Conservation (phyloP, 2,113 vertebrate species). For the Illadopsis cleaveri region DNA sequence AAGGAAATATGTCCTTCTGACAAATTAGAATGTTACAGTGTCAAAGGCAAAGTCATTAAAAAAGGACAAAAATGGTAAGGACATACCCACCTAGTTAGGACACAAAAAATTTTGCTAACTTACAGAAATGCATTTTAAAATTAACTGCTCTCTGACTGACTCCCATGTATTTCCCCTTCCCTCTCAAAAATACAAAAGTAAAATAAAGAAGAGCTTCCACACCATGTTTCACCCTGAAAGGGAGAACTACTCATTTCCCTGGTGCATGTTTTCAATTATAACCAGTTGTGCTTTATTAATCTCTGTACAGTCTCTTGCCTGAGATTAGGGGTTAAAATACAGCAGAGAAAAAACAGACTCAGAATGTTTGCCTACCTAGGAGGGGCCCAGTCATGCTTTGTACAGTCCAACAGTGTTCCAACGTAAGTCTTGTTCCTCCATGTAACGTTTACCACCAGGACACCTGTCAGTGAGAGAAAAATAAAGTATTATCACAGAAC, state of each 20-base stretch:
- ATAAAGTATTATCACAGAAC: conserved; percentile 24
- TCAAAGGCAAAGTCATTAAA: neutral
- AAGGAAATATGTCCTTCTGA: neutral
- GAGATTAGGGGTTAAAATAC: neutral
- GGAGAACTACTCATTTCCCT: neutral
- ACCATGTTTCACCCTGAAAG: neutral
- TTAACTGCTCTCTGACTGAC: neutral
- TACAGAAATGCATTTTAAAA: neutral
- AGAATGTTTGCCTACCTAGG: conserved; percentile 82
- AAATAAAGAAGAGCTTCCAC: neutral
- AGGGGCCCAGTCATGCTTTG: conserved; percentile 98
- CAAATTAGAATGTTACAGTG: neutral
- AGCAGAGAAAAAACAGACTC: neutral
- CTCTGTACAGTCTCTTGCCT: neutral
- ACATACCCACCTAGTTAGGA: neutral
- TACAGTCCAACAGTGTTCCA: conserved; percentile 95
- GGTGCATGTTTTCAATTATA: conserved; percentile 57
- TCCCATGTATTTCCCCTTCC: neutral
- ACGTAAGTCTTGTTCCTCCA: conserved; percentile 99
- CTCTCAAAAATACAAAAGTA: neutral
- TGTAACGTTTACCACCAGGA: conserved; percentile 97
- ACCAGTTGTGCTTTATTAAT: conserved; percentile 57
- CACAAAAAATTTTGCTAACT: neutral
- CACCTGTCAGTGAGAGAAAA: conserved; percentile 78
- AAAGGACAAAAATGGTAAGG: neutral